Conservation (phyloP, 2,113 vertebrate genomes). For the Mustelus asterias region DNA sequence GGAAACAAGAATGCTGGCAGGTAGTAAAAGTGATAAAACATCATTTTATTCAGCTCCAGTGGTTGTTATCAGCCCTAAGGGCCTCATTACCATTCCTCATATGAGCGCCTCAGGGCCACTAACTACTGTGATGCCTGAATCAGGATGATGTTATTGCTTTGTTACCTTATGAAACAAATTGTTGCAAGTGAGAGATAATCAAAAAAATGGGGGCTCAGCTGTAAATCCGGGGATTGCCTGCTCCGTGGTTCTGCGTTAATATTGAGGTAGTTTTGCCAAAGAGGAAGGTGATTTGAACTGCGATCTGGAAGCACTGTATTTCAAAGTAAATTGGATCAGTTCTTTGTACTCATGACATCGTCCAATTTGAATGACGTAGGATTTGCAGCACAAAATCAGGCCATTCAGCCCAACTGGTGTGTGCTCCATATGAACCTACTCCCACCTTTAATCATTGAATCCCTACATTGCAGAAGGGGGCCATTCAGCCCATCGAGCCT, state of each 20-base stretch:
- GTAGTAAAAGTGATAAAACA: slow-evolving; percentile 16
- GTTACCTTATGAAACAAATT: slow-evolving; percentile 5
- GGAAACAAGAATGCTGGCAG: not conserved
- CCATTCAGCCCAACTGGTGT: not conserved
- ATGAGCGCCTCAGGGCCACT: slow-evolving; percentile 17
- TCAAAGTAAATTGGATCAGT: not conserved
- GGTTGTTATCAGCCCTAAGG: not conserved
- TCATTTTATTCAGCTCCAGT: not conserved
- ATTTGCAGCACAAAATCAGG: not conserved
- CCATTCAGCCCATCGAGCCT: no score
- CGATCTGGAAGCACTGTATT: not conserved
- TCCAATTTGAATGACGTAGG: not conserved
- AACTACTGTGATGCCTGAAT: not conserved
- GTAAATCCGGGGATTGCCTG: not conserved
- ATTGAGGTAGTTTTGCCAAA: not conserved
- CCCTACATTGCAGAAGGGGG: no score
- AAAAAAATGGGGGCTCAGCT: not conserved
- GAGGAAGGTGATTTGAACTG: not conserved
- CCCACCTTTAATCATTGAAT: not conserved
- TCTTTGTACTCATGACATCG: not conserved
- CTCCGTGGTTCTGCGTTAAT: not conserved
- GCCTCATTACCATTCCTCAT: slow-evolving; percentile 28
- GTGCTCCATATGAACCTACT: not conserved
- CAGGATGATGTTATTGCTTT: not conserved
- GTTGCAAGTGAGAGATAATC: slow-evolving; percentile 10